Evolutionary conservation across 30 jellyfish, hydroid and myxozoan species (phyloP).

Genomic region (Morbakka virulenta): DNA sequence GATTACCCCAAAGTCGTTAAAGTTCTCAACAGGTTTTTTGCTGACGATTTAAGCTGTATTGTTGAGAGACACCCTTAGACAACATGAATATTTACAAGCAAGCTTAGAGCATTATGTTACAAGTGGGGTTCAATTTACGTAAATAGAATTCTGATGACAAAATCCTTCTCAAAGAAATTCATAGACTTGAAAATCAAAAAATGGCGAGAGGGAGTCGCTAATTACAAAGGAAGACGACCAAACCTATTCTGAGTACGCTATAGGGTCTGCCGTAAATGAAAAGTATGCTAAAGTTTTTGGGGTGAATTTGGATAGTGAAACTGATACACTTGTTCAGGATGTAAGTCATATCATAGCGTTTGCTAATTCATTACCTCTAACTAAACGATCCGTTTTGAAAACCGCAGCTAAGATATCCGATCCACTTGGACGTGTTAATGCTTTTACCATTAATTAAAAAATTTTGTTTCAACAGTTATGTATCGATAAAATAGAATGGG

Average conservation of each 20-base stretch:
- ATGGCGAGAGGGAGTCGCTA: too few relatives aligned
- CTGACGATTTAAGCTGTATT: conserved; percentile 9
- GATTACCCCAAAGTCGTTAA: conserved; percentile 24
- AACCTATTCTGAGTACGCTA: conserved; percentile 3
- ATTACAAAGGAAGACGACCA: conserved; percentile 19
- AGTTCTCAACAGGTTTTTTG: conserved; percentile 1
- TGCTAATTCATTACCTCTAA: conserved; percentile 16
- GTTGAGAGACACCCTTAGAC: background rate
- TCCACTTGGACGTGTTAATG: conserved; percentile 62
- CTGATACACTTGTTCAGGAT: background rate
- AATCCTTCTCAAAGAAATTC: background rate
- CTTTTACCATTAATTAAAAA: conserved; percentile 11
- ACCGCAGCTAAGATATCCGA: conserved; percentile 48
- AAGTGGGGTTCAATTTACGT: conserved; percentile 43
- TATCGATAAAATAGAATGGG: conserved; percentile 40
- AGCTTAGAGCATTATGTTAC: conserved; percentile 1
- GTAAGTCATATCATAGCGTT: background rate
- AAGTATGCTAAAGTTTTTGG: conserved; percentile 5
- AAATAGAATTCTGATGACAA: conserved; percentile 25
- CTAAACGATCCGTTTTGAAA: conserved; percentile 50
- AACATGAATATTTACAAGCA: background rate
- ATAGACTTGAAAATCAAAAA: background rate
- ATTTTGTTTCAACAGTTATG: conserved; percentile 51
- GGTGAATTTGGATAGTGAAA: conserved; percentile 6
- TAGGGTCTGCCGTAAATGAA: background rate